Evolutionary conservation across 2,797 vertebrate species (phyloP), one percentile per base, ranked within the genome.

Genomic region (Oryzias sinensis): DNA sequence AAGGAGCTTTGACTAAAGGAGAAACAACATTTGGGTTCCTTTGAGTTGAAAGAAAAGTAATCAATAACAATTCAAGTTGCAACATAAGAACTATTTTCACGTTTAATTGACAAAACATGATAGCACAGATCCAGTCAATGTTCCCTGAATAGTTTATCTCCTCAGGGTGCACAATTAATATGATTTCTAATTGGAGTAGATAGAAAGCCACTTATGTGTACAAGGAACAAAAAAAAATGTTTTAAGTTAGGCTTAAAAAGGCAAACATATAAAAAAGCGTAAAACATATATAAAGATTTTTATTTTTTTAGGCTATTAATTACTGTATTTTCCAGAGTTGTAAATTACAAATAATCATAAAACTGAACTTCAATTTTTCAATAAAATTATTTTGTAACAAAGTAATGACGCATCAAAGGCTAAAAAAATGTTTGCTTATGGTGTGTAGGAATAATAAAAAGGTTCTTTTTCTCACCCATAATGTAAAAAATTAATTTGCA

Each of bases 91-190:
- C 51, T 46, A 33, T 59, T 73, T 75, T 80, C 66, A 67, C 59
- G 79, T 81, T 56, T 49, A 69, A 81, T 81, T 72, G 81, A 53
- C 37, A 41, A 63, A 71, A 81, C 72, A 65, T 74, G 79, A 81
- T 70, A 81, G 56, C 67, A 77, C 24, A 7, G 56, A 77, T 59
- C 44, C 56, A 66, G 52, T 29, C 43, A 51, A 56, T 37, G 62
- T 64, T 68, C 43, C 47, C 61, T 76, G 69, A 66, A 62, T 58
- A 50, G 66, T 70, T 66, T 57, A 43, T 43, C 70, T 49, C 58
- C 57, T 62, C 50, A 52, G 65, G 62, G 69, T 77, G 42, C 65
- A 68, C 9, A 44, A 76, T 79, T 70, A 80, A 82, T 65, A 74
- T 58, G 53, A 65, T 50, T 50, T 14, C 65, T 68, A 79, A 81